Percentiles rank a stretch among this genome's conserved stretches.
Evolutionary conservation across 1,140 invertebrate genomes (phyloP).

Genomic region (Diplogasteroides magnus): DNA sequence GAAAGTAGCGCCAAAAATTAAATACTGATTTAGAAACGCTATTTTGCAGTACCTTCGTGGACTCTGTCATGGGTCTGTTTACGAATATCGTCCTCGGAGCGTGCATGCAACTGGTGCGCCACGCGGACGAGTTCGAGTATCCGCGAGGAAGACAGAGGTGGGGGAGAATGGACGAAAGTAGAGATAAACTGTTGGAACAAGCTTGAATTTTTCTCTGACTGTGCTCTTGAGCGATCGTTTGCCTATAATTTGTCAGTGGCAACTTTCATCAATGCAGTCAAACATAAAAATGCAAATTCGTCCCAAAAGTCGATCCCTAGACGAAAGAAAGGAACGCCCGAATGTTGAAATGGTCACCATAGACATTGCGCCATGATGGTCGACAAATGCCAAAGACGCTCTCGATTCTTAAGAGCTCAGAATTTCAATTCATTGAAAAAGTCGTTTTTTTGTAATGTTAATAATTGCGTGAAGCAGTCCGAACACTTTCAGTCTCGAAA

Average conservation of each 20-base stretch:
- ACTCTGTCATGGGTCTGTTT: conserved; percentile 35
- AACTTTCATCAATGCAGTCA: not conserved
- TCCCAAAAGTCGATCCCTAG: too few species aligned
- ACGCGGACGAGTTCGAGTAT: conserved; percentile 29
- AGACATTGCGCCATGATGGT: too few species aligned
- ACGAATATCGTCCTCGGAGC: conserved; percentile 25
- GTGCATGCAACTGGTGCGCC: conserved; percentile 21
- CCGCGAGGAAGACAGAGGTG: conserved; percentile 29
- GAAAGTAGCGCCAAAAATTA: not conserved
- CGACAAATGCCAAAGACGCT: too few species aligned
- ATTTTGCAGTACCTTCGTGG: conserved; percentile 34
- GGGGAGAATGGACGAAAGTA: too few species aligned
- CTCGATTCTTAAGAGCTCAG: too few species aligned
- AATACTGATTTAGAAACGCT: not conserved
- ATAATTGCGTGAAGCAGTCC: too few species aligned
- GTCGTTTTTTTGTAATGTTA: not conserved
- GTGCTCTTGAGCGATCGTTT: not conserved
- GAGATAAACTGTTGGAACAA: too few species aligned
- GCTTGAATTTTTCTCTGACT: not conserved
- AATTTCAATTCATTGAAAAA: too few species aligned
- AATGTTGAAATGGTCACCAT: too few species aligned
- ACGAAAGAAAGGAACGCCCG: too few species aligned
- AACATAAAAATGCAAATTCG: not conserved
- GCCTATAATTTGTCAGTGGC: not conserved
- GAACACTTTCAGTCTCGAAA: conserved; percentile 28